These are phyloP conservation scores for Semibalanus balanoides DNA, from an alignment of 1,140 invertebrate species.

Conservation along the genomic window DNA sequence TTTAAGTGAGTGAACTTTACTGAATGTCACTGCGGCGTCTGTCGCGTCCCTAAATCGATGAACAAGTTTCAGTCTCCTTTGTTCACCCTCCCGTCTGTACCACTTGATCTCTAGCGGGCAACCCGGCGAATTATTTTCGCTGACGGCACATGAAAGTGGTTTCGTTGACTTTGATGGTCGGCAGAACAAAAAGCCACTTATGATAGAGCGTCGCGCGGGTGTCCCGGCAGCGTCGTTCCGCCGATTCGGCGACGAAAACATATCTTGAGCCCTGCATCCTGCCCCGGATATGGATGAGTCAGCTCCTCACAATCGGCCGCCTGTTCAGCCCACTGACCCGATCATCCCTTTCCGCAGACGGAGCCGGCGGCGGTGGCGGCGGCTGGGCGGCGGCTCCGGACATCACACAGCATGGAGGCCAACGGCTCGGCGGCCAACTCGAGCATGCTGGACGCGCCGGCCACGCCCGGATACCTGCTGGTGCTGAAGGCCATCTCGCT, in stretches of 20 bases:
- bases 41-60: no score
- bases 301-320: neutral
- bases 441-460: no score
- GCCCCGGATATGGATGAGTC: neutral
- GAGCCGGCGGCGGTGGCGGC: neutral
- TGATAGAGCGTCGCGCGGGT: neutral
- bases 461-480: conserved; percentile 25
- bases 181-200: neutral
- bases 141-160: neutral
- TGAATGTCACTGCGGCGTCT: no score
- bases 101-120: neutral
- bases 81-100: no score
- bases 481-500: conserved; percentile 58
- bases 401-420: neutral
- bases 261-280: neutral
- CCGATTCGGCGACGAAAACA: neutral
- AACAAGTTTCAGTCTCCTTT: no score
- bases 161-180: neutral
- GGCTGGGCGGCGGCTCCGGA: no score
- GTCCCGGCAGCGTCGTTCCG: neutral
- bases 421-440: neutral
- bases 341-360: neutral
- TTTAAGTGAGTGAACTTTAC: no score
- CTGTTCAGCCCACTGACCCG: neutral
- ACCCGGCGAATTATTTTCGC: neutral